phyloP scores from a whole-genome alignment of 2,888 invertebrate genomes.

The Zonitis immaculata region DNA sequence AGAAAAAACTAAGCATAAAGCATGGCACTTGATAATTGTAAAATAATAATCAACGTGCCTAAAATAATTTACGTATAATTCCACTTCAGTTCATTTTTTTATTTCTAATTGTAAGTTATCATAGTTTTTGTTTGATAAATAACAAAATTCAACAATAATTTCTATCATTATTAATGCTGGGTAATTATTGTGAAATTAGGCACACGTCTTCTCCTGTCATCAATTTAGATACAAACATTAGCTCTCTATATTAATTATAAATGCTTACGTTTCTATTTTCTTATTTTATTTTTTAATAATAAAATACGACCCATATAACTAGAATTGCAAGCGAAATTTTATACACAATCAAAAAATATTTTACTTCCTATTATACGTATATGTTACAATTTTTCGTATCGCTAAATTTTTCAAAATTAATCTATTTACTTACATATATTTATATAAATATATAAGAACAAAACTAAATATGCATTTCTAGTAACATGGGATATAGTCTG shows the following conservation, averaged over 20 bases:
- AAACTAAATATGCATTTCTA: slow-evolving; percentile 33
- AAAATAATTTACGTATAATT: neutral
- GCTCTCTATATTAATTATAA: slow-evolving; percentile 8
- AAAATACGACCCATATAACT: slow-evolving; percentile 42
- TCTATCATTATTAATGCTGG: slow-evolving; percentile 17
- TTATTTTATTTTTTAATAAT: slow-evolving; percentile 32
- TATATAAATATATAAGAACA: neutral
- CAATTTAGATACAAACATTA: slow-evolving; percentile 4
- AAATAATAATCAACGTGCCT: neutral
- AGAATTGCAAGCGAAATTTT: slow-evolving; percentile 36
- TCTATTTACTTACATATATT: neutral
- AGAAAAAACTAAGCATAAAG: neutral
- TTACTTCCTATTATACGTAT: slow-evolving; percentile 26
- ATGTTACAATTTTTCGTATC: slow-evolving; percentile 14
- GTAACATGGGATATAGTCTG: slow-evolving; percentile 41
- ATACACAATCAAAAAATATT: slow-evolving; percentile 9
- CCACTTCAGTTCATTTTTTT: too few species aligned
- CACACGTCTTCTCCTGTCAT: slow-evolving; percentile 38
- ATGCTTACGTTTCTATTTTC: slow-evolving; percentile 22
- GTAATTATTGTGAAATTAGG: slow-evolving; percentile 45
- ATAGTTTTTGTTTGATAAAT: slow-evolving; percentile 5
- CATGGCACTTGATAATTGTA: neutral
- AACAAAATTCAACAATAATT: slow-evolving; percentile 6
- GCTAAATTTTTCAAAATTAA: too few species aligned
- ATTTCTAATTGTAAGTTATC: neutral